phyloP scores from a whole-genome alignment of 2,888 invertebrate species.

The Allolobophora icterica region DNA sequence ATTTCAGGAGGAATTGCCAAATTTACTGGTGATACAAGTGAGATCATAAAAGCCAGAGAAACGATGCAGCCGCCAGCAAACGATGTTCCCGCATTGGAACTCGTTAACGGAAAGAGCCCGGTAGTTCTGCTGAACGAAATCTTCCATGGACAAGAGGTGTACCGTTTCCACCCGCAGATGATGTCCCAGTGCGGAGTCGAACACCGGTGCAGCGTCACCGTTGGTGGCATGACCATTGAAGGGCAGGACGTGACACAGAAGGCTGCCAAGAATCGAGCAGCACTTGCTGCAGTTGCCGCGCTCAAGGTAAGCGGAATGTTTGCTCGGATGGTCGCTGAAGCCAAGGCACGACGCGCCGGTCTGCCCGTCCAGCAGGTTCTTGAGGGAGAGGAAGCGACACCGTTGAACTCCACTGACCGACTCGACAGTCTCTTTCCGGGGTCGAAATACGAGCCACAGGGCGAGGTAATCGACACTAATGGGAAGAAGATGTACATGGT shows the following conservation, averaged over 20 bases:
- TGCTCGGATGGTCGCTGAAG: not conserved
- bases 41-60: not conserved
- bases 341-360: not conserved
- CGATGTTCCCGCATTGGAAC: not conserved
- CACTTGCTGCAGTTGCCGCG: not conserved
- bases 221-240: not conserved
- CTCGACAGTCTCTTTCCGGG: conserved; percentile 23
- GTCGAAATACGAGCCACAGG: not conserved
- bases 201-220: not conserved
- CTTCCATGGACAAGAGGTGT: not conserved
- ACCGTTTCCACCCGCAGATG: not conserved
- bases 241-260: not conserved
- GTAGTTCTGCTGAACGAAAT: conserved; percentile 27
- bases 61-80: not conserved
- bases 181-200: not conserved
- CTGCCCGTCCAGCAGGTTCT: not conserved
- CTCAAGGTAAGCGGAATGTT: conserved; percentile 17
- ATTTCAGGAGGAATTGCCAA: not conserved
- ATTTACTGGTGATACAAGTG: not conserved
- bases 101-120: not conserved
- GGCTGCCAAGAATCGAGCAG: conserved; percentile 3
- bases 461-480: not conserved
- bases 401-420: not conserved
- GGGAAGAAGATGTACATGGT: not conserved
- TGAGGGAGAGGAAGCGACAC: not conserved